phyloP scores from a whole-genome alignment of 2,797 vertebrate genomes.

The Todus mexicanus region DNA sequence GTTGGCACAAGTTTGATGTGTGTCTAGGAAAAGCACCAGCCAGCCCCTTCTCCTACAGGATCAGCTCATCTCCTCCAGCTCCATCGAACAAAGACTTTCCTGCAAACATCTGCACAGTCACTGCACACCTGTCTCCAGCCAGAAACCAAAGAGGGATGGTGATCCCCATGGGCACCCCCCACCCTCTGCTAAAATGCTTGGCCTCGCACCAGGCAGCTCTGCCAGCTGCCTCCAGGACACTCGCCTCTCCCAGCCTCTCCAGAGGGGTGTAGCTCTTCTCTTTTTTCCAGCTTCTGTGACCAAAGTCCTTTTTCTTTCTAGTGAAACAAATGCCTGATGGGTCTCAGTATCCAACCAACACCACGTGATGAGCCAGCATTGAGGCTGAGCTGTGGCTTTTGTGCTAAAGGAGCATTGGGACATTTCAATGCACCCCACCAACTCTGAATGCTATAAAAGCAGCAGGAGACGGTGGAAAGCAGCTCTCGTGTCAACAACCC shows the following conservation, averaged over 20 bases:
- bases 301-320: not conserved
- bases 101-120: not conserved
- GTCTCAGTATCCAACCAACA: not conserved
- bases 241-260: not conserved
- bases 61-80: not conserved
- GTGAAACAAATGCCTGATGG: not conserved
- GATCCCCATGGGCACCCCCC: not conserved
- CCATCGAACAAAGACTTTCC: not conserved
- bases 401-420: not conserved
- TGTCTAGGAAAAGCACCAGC: not conserved
- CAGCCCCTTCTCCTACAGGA: not conserved
- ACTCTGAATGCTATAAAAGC: not conserved
- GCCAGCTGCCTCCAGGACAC: not conserved
- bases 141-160: not conserved
- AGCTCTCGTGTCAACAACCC: not conserved
- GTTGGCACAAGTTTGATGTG: accelerated
- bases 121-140: not conserved
- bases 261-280: not conserved
- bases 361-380: not conserved
- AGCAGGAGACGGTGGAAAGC: not conserved
- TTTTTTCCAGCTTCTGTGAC: not conserved
- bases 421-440: not conserved
- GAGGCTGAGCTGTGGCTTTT: not conserved
- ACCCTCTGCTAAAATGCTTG: not conserved
- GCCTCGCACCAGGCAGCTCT: not conserved